Conservation (phyloP, 1,140 invertebrate genomes). For the Pseudachorutes palmiensis region DNA sequence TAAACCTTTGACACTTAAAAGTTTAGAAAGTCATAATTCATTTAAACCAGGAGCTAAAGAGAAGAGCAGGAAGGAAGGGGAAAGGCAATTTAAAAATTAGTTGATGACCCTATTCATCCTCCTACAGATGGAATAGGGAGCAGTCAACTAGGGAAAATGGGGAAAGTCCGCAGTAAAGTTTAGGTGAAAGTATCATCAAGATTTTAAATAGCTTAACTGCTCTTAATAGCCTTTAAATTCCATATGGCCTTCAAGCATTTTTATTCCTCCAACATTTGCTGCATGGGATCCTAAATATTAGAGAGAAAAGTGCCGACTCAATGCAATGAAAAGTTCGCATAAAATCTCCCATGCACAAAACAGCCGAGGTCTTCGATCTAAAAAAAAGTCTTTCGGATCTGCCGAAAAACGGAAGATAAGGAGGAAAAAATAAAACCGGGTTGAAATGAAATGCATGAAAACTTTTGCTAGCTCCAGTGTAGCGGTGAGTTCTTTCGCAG, state of each 20-base stretch:
- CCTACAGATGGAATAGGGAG: not conserved
- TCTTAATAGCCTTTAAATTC: not conserved
- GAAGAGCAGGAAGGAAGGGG: not conserved
- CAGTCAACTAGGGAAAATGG: not conserved
- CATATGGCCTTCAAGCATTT: not conserved
- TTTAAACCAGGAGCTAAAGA: no score
- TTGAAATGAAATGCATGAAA: slow-evolving; percentile 9
- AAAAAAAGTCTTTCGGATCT: not conserved
- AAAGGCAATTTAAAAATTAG: slow-evolving; percentile 5
- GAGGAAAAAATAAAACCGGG: not conserved
- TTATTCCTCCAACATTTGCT: not conserved
- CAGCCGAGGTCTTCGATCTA: not conserved
- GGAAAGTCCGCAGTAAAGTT: not conserved
- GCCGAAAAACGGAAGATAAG: not conserved
- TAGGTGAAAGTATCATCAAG: not conserved
- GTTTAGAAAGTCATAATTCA: not conserved
- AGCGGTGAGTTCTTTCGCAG: not conserved
- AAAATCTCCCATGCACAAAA: not conserved
- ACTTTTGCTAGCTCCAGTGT: not conserved
- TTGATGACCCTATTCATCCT: not conserved
- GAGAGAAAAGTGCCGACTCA: no score
- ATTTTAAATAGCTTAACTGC: slow-evolving; percentile 1
- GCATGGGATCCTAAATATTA: not conserved
- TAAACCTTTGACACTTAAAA: not conserved
- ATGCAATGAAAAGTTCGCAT: no score